These are phyloP conservation scores for Esox niger DNA, from an alignment of 2,113 vertebrate genomes.

Conservation along the genomic window DNA sequence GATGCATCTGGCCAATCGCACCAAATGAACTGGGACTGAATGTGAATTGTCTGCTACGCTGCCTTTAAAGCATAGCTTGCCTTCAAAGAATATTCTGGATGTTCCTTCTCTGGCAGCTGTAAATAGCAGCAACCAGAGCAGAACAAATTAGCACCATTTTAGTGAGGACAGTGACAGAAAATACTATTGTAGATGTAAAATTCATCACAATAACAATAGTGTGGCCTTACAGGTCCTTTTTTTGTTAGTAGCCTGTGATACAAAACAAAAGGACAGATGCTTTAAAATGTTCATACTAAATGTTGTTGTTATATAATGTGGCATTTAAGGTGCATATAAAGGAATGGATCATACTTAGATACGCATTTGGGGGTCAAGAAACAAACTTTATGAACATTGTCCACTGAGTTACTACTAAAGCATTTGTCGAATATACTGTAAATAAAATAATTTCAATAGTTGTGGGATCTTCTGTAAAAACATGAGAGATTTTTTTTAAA, in stretches of 20 bases:
- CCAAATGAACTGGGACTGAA: neutral
- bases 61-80: slow-evolving; percentile 9
- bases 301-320: too few species aligned
- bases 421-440: too few species aligned
- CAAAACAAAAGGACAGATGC: too few species aligned
- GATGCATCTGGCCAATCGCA: neutral
- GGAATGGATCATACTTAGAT: too few species aligned
- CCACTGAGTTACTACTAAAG: too few species aligned
- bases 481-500: too few species aligned
- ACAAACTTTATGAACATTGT: too few species aligned
- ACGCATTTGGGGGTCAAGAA: too few species aligned
- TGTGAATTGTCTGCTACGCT: neutral
- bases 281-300: too few species aligned
- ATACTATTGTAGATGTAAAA: neutral
- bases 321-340: too few species aligned
- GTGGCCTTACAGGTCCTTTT: neutral
- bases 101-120: neutral
- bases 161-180: neutral
- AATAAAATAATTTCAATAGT: too few species aligned
- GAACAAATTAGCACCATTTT: neutral
- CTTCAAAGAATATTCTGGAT: slow-evolving; percentile 1
- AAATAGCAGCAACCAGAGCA: neutral
- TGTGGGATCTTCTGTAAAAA: too few species aligned
- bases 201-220: neutral
- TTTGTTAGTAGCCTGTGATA: neutral